phyloP scores from a whole-genome alignment of 2,797 vertebrate species.

The Chanos chanos region DNA sequence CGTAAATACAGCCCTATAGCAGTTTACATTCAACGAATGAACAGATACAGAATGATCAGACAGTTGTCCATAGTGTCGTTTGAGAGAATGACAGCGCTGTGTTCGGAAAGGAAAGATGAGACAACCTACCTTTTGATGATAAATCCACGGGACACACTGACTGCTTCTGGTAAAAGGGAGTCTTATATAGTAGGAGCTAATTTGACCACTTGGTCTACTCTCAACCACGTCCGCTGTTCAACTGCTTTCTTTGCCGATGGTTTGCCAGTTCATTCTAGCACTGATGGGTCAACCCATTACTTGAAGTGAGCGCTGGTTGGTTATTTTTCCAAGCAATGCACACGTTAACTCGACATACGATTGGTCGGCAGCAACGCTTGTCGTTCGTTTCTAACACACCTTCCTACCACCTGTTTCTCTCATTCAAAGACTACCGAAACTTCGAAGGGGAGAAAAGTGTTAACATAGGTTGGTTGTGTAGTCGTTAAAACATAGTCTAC shows the following conservation, averaged over 20 bases:
- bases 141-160: too few relatives aligned
- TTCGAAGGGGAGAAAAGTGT: constrained; percentile 4
- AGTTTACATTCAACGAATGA: too few relatives aligned
- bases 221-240: constrained; percentile 13
- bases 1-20: too few relatives aligned
- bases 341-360: constrained; percentile 10
- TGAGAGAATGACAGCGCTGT: too few relatives aligned
- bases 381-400: constrained; percentile 33
- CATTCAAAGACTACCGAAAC: constrained; percentile 24
- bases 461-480: neutral
- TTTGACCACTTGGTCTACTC: neutral
- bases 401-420: constrained; percentile 45
- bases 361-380: constrained; percentile 45
- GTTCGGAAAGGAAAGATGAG: too few relatives aligned
- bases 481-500: too few relatives aligned
- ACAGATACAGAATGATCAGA: too few relatives aligned
- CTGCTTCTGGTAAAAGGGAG: too few relatives aligned
- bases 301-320: constrained; percentile 34
- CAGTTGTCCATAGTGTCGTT: too few relatives aligned
- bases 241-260: constrained; percentile 27
- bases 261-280: constrained; percentile 37
- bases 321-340: neutral
- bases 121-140: too few relatives aligned
- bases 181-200: too few relatives aligned
- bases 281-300: constrained; percentile 8